These are phyloP conservation scores for Heliconius aoede DNA, from an alignment of 2,888 invertebrate species.

Conservation along the genomic window DNA sequence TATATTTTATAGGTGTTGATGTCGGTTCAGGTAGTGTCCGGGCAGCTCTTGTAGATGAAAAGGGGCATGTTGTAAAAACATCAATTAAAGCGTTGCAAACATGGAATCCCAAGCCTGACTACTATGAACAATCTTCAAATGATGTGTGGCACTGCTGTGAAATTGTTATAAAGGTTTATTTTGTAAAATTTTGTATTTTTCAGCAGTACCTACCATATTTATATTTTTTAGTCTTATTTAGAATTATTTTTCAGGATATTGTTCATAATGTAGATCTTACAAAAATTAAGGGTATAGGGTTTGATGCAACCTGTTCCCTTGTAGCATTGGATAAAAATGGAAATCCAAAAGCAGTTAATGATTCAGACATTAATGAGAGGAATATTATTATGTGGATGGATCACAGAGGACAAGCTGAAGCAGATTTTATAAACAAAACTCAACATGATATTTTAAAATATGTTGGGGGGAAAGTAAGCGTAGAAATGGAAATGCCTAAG, in stretches of 20 bases:
- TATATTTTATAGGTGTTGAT: slow-evolving; percentile 93
- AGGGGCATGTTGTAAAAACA: slow-evolving; percentile 87
- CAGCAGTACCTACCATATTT: not conserved
- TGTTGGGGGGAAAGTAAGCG: slow-evolving; percentile 95
- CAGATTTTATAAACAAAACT: slow-evolving; percentile 90
- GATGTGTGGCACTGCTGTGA: slow-evolving; percentile 93
- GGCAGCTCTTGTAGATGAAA: slow-evolving; percentile 89
- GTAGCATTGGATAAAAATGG: slow-evolving; percentile 89
- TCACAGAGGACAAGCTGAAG: slow-evolving; percentile 92
- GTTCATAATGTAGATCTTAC: slow-evolving; percentile 77
- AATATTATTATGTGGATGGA: slow-evolving; percentile 97
- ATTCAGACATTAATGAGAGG: slow-evolving; percentile 86
- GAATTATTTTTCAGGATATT: slow-evolving; percentile 82
- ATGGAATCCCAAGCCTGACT: slow-evolving; percentile 89
- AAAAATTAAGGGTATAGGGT: slow-evolving; percentile 93
- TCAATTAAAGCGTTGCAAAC: slow-evolving; percentile 87
- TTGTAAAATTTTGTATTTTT: slow-evolving; percentile 37
- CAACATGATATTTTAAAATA: slow-evolving; percentile 90
- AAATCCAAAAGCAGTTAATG: slow-evolving; percentile 88
- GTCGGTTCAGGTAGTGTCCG: slow-evolving; percentile 96
- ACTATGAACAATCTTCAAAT: slow-evolving; percentile 95
- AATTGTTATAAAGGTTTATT: slow-evolving; percentile 88
- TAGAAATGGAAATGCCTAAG: slow-evolving; percentile 99
- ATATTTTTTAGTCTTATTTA: not conserved
- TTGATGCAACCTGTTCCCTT: slow-evolving; percentile 97